These are phyloP conservation scores for Lamprotornis superbus DNA, from an alignment of 2,113 vertebrate species.

Conservation along the genomic window DNA sequence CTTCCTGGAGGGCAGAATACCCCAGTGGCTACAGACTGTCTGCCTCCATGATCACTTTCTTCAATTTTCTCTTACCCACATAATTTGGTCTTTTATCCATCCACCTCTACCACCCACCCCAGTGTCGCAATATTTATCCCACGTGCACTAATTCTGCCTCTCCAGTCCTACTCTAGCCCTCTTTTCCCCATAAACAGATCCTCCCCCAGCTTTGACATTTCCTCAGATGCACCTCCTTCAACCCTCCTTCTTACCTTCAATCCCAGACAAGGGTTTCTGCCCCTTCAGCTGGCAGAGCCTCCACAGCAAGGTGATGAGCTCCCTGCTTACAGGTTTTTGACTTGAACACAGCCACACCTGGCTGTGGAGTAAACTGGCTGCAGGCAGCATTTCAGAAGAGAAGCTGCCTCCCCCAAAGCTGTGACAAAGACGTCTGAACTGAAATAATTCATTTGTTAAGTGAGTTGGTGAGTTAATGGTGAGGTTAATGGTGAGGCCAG, in stretches of 20 bases:
- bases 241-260: background rate
- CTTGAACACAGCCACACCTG: background rate
- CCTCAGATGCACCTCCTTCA: background rate
- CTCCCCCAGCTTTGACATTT: background rate
- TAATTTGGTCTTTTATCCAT: background rate
- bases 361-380: background rate
- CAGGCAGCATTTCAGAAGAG: background rate
- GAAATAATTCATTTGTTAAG: background rate
- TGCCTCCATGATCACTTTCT: background rate
- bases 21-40: background rate
- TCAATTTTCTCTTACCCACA: background rate
- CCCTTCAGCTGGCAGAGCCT: background rate
- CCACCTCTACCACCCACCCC: background rate
- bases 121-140: background rate
- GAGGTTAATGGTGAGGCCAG: background rate
- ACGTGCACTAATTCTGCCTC: background rate
- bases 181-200: rapidly evolving
- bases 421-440: background rate
- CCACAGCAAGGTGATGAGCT: background rate
- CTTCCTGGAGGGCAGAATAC: background rate
- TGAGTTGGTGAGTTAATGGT: background rate
- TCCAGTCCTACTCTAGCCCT: background rate
- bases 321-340: background rate
- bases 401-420: background rate
- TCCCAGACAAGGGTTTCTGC: background rate